Evolutionary conservation across 2,113 vertebrate genomes (phyloP).

Genomic region (Silurus asotus): DNA sequence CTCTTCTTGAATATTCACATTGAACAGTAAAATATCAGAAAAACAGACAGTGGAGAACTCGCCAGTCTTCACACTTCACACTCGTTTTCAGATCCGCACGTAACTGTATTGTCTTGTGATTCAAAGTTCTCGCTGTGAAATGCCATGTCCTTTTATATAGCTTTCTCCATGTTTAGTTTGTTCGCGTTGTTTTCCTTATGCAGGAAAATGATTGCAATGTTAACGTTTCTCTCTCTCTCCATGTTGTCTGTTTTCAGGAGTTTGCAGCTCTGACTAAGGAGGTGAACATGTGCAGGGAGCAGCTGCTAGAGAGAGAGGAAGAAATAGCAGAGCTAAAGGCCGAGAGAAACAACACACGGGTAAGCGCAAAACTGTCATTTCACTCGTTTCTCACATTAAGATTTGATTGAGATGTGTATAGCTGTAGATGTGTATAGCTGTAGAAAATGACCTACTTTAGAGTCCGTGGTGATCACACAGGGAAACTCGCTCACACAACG

Average conservation of each 20-base stretch:
- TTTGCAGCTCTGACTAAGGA: constrained; percentile 96
- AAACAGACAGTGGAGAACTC: too few species aligned
- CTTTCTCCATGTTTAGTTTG: neutral
- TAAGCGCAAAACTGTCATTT: constrained; percentile 61
- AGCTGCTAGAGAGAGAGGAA: constrained; percentile 94
- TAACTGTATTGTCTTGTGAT: neutral
- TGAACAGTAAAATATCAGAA: neutral
- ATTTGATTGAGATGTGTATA: neutral
- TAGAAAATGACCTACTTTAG: neutral
- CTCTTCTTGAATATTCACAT: neutral
- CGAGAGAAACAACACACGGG: constrained; percentile 94
- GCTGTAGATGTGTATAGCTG: neutral
- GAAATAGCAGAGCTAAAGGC: constrained; percentile 96
- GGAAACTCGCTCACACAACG: too few species aligned
- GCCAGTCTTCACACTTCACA: too few species aligned
- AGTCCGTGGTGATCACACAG: neutral
- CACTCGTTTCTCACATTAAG: neutral
- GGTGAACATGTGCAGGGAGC: constrained; percentile 89
- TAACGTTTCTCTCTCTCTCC: neutral
- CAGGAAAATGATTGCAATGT: neutral
- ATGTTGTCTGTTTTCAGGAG: constrained; percentile 72
- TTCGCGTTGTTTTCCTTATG: neutral
- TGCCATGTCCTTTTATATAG: neutral
- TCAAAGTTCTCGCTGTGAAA: neutral
- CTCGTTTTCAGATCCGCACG: neutral